A percentile compares a stretch with the other conserved stretches of the same genome.
These are phyloP conservation scores for Corapipo altera DNA, from an alignment of 2,113 vertebrate genomes.

Conservation along the genomic window DNA sequence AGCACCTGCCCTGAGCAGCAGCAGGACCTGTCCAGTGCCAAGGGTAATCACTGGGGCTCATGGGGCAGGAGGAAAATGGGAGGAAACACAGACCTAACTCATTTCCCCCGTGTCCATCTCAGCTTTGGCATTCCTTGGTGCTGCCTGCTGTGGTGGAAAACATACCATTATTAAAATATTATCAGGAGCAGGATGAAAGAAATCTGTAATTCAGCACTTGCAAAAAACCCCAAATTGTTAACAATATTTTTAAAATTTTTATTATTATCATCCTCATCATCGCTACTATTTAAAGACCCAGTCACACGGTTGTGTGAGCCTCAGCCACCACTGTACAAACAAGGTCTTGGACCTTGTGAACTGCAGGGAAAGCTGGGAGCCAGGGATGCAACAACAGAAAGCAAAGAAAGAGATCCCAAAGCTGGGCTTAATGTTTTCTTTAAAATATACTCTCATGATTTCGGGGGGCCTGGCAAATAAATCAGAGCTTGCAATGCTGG, in stretches of 20 bases:
- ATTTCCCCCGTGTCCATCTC: background rate
- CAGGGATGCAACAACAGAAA: background rate
- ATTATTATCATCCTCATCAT: no score
- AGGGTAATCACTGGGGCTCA: fast-evolving
- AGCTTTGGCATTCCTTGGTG: background rate
- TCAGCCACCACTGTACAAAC: background rate
- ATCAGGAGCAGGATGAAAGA: background rate
- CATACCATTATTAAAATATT: background rate
- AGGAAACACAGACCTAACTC: background rate
- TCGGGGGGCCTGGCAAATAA: background rate
- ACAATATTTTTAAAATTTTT: background rate
- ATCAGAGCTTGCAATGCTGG: background rate
- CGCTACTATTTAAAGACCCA: background rate
- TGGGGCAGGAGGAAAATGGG: background rate
- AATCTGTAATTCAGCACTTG: background rate
- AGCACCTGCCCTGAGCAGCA: background rate
- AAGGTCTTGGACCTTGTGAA: background rate
- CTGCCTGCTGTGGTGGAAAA: background rate
- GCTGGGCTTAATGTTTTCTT: background rate
- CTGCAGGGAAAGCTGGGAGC: background rate
- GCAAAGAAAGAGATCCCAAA: background rate
- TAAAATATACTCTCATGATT: background rate
- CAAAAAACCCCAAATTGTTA: background rate
- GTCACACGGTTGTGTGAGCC: background rate
- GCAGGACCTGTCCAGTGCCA: background rate